Evolutionary conservation across 1,140 invertebrate species (phyloP).

Genomic region (Penaeus vannamei): DNA sequence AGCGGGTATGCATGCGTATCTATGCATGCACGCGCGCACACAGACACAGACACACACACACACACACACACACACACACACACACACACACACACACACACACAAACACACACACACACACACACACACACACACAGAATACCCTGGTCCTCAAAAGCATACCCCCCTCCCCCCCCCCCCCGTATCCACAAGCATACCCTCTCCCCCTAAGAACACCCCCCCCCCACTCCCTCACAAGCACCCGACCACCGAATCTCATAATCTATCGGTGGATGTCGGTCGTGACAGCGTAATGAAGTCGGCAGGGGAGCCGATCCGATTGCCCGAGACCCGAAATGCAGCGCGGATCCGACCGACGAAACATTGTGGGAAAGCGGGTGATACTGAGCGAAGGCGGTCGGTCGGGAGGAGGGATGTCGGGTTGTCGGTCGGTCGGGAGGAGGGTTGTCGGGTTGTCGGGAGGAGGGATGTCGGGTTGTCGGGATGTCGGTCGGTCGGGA

Average conservation of each 20-base stretch:
- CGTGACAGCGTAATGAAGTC: slow-evolving; percentile 29
- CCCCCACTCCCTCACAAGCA: too few relatives aligned
- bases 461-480: too few relatives aligned
- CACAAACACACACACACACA: slow-evolving; percentile 38
- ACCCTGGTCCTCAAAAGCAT: too few relatives aligned
- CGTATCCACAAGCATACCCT: too few relatives aligned
- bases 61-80: not conserved
- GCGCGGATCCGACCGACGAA: not conserved
- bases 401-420: too few relatives aligned
- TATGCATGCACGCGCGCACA: not conserved
- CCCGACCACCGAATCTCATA: too few relatives aligned
- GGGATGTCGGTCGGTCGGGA: not conserved
- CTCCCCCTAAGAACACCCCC: too few relatives aligned
- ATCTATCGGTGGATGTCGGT: not conserved
- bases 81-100: slow-evolving; percentile 6
- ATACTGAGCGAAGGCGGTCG: too few relatives aligned
- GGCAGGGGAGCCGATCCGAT: not conserved
- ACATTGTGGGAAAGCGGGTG: slow-evolving; percentile 3
- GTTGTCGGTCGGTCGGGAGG: too few relatives aligned
- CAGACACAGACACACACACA: slow-evolving; percentile 1
- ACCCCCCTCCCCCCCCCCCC: too few relatives aligned
- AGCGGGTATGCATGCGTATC: not conserved
- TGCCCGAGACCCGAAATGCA: too few relatives aligned
- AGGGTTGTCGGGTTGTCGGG: too few relatives aligned
- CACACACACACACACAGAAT: slow-evolving; percentile 25